Percentiles rank a stretch among this genome's conserved stretches.
Conservation (phyloP, 1,140 invertebrate species). For the Zaprionus nigranus region DNA sequence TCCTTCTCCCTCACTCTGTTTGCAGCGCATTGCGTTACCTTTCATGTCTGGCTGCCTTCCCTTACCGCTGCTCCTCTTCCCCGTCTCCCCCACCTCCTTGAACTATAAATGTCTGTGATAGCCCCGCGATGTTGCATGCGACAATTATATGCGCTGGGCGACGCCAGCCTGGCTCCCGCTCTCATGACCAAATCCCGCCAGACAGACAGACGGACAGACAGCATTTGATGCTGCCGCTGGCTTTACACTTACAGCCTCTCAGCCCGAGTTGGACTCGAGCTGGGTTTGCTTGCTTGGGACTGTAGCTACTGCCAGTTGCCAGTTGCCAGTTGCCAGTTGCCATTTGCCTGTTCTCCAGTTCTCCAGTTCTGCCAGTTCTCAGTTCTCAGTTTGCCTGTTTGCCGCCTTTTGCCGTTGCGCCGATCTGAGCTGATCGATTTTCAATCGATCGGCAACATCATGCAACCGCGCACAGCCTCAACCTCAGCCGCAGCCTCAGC, state of each 20-base stretch:
- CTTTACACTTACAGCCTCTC: slow-evolving; percentile 37
- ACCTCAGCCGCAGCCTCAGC: background rate
- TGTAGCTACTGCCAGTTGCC: slow-evolving; percentile 33
- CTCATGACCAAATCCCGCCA: slow-evolving; percentile 36
- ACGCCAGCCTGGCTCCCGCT: slow-evolving; percentile 76
- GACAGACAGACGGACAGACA: background rate
- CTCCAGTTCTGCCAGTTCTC: slow-evolving; percentile 43
- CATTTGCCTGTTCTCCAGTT: slow-evolving; percentile 43
- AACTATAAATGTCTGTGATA: slow-evolving; percentile 39
- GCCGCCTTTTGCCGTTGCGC: slow-evolving; percentile 39
- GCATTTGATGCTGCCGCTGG: slow-evolving; percentile 46
- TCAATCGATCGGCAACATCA: slow-evolving; percentile 82
- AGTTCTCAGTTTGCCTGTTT: slow-evolving; percentile 49
- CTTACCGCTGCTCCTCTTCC: background rate
- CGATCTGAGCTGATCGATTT: slow-evolving; percentile 76
- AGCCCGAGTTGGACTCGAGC: slow-evolving; percentile 37
- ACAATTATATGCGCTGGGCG: slow-evolving; percentile 74
- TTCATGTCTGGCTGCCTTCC: background rate
- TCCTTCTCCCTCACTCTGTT: background rate
- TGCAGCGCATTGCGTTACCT: background rate
- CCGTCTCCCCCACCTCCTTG: background rate
- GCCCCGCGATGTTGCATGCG: slow-evolving; percentile 76
- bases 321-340: slow-evolving; percentile 52
- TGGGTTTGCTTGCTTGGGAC: slow-evolving; percentile 42
- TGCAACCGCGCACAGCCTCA: slow-evolving; percentile 81